phyloP scores from a whole-genome alignment of 2,113 vertebrate species.

The Zosterops hypoxanthus region DNA sequence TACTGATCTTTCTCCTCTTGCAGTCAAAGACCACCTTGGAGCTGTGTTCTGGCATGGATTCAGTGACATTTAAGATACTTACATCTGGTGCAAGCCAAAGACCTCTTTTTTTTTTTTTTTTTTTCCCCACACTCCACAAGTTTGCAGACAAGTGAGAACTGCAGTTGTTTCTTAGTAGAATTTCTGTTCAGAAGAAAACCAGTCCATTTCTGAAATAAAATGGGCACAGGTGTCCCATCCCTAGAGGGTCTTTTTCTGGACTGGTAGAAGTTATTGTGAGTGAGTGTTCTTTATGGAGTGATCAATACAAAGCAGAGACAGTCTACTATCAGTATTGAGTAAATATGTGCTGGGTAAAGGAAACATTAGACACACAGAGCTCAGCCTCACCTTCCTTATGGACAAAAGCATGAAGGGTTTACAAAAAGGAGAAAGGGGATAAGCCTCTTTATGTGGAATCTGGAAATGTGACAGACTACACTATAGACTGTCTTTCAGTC shows the following conservation, averaged over 20 bases:
- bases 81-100: neutral
- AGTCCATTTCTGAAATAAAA: neutral
- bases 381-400: neutral
- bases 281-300: neutral
- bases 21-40: neutral
- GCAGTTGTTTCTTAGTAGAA: neutral
- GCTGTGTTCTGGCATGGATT: neutral
- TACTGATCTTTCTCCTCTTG: neutral
- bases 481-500: neutral
- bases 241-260: neutral
- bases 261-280: neutral
- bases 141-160: neutral
- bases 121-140: neutral
- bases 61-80: neutral
- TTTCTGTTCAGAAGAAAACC: neutral
- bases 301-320: neutral
- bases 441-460: neutral
- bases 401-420: neutral
- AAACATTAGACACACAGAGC: accelerated
- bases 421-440: neutral
- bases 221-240: neutral
- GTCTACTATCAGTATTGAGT: neutral
- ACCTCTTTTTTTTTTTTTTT: neutral
- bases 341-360: neutral
- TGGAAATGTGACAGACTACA: neutral